phyloP scores from a whole-genome alignment of 2,888 invertebrate species.

The Octodonta nipae region DNA sequence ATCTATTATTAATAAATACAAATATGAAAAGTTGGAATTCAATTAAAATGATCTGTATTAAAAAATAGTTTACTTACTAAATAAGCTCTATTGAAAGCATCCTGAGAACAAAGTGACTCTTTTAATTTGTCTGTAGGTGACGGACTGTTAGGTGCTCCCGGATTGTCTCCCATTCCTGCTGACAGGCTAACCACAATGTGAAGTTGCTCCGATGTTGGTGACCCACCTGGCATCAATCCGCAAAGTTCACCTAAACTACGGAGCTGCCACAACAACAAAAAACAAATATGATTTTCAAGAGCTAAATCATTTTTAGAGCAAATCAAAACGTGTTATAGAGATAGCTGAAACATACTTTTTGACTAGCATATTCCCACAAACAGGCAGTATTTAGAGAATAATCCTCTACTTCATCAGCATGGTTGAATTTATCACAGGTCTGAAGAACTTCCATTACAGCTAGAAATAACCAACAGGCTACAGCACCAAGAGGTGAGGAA shows the following conservation, averaged over 20 bases:
- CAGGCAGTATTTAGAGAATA: conserved; percentile 77
- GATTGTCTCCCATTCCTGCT: conserved; percentile 73
- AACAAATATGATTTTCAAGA: conserved; percentile 1
- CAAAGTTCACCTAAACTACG: conserved; percentile 77
- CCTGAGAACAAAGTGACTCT: conserved; percentile 79
- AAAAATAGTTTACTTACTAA: conserved; percentile 39
- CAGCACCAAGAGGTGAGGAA: conserved; percentile 64
- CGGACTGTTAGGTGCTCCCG: conserved; percentile 40
- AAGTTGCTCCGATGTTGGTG: conserved; percentile 74
- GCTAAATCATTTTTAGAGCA: background rate
- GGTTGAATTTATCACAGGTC: conserved; percentile 58
- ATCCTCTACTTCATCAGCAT: conserved; percentile 53
- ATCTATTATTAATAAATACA: too few species aligned
- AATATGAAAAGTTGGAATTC: background rate
- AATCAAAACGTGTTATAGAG: too few species aligned
- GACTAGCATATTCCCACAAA: conserved; percentile 73
- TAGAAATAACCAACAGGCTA: conserved; percentile 85
- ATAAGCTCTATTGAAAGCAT: conserved; percentile 79
- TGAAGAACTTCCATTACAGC: conserved; percentile 76
- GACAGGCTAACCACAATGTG: conserved; percentile 82
- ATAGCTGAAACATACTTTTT: conserved; percentile 33
- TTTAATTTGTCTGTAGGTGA: conserved; percentile 72
- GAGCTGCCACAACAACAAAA: conserved; percentile 42
- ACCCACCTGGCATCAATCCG: conserved; percentile 72
- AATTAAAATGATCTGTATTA: conserved; percentile 1